phyloP scores from a whole-genome alignment of 2,888 invertebrate genomes.

The Gymnosoma rotundatum region DNA sequence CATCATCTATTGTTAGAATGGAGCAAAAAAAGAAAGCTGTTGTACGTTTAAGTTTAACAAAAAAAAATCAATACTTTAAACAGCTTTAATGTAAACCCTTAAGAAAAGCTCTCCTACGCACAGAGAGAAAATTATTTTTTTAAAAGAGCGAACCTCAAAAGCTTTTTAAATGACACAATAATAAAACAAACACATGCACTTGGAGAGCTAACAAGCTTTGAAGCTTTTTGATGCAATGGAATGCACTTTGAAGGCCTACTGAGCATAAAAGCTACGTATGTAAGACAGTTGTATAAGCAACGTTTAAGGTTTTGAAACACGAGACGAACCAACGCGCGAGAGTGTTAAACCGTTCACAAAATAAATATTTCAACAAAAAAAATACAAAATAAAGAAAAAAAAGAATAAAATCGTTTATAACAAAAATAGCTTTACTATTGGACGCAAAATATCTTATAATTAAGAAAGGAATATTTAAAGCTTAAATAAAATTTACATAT shows the following conservation, averaged over 20 bases:
- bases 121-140: slow-evolving; percentile 1
- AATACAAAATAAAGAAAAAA: slow-evolving; percentile 27
- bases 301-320: slow-evolving; percentile 78
- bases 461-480: slow-evolving; percentile 47
- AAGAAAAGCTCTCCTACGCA: slow-evolving; percentile 72
- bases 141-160: neutral
- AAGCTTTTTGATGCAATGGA: slow-evolving; percentile 64
- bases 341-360: slow-evolving; percentile 52
- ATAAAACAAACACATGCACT: slow-evolving; percentile 50
- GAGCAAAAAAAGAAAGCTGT: slow-evolving; percentile 47
- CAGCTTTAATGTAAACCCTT: slow-evolving; percentile 58
- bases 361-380: slow-evolving; percentile 48
- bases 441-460: slow-evolving; percentile 9
- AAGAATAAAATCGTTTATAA: slow-evolving; percentile 41
- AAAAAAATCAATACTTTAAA: slow-evolving; percentile 60
- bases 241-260: slow-evolving; percentile 71
- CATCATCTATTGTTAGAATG: slow-evolving; percentile 55
- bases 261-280: slow-evolving; percentile 76
- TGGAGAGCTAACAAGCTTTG: slow-evolving; percentile 53
- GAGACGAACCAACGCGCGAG: slow-evolving; percentile 72
- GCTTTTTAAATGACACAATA: slow-evolving; percentile 53
- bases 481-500: slow-evolving; percentile 13
- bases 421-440: slow-evolving; percentile 56
- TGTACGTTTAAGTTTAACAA: slow-evolving; percentile 27
- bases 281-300: slow-evolving; percentile 80